Base-by-base conservation (phyloP, 2,113 vertebrate species). In the Stegostoma tigrinum region DNA sequence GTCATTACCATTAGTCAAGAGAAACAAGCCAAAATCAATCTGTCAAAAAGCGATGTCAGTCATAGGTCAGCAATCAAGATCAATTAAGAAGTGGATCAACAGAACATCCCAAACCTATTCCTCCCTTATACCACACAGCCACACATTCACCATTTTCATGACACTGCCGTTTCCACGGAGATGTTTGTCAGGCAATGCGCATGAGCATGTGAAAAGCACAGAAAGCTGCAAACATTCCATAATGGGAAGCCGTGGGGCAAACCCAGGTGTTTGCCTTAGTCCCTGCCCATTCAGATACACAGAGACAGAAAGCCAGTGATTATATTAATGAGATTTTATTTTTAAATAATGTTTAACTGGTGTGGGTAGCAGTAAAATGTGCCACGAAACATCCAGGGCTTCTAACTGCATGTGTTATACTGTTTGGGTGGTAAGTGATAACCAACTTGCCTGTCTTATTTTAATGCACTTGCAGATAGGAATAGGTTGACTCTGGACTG, bases 181-280 rank as follows among this genome's bases (percentile, higher is more conserved):
- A 93, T 64, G 21, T 34, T 38, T 66, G 23, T n/a, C 38, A n/a
- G 55, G n/a, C 61, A 21, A 66, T 2, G 38, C 23, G 34, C 27
- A 38, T 19, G 66, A 19, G 21, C 61, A 66, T 61, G 55, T 61
- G 55, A 61, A 61, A 93, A 66, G 0, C 27, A 15, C 52, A 34
- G 30, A 64, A 90, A 38, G 61, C 34, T 5, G 8, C 89, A 38
- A 66, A 19, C 42, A 42, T 24, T 72, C 38, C 12, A 42, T 70
- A 38, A 17, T 7, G 42, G 45, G 67, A 95, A 24, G 38, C 42
- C 34, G 34, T 27, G 45, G 38, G 67, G 52, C 68, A 95, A 95
- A 95, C 67, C 24, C 94, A 95, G 68, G 42, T 95, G 94, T 75
- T 95, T 52, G 67, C 94, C 68, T 45, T 34, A 48, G 27, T 68